Conservation (phyloP, 1,140 invertebrate species). For the Meloidogyne floridensis region DNA sequence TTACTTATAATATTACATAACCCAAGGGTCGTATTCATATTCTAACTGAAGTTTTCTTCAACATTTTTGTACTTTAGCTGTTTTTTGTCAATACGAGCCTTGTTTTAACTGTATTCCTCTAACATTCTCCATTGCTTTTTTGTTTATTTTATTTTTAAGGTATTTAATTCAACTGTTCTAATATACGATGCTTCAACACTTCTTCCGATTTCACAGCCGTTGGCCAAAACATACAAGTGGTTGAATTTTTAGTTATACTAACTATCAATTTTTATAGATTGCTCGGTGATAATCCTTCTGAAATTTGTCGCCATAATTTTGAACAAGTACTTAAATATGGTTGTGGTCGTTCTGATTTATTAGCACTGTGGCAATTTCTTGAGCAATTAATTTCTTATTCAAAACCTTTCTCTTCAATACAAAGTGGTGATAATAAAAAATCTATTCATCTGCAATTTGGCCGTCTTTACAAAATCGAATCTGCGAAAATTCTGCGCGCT, state of each 20-base stretch:
- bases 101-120: too few species aligned
- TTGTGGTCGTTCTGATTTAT: conserved; percentile 22
- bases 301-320: conserved; percentile 37
- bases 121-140: background rate
- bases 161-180: conserved; percentile 32
- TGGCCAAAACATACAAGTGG: conserved; percentile 31
- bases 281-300: conserved; percentile 27
- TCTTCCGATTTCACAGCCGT: conserved; percentile 30
- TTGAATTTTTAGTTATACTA: background rate
- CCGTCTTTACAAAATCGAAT: conserved; percentile 1
- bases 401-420: background rate
- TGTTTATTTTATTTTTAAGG: background rate
- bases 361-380: conserved; percentile 37
- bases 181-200: conserved; percentile 34
- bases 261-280: conserved; percentile 7
- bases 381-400: conserved; percentile 29
- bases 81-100: too few species aligned
- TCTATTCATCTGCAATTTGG: background rate
- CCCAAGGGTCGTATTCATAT: too few species aligned
- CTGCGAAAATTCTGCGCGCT: background rate
- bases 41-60: too few species aligned
- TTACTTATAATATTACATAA: too few species aligned
- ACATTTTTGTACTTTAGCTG: too few species aligned
- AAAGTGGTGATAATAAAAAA: background rate
- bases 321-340: conserved; percentile 27